Percentiles rank a stretch among this genome's conserved stretches.
phyloP scores from a whole-genome alignment of 2,113 vertebrate genomes.

The Halcyon malimbica region DNA sequence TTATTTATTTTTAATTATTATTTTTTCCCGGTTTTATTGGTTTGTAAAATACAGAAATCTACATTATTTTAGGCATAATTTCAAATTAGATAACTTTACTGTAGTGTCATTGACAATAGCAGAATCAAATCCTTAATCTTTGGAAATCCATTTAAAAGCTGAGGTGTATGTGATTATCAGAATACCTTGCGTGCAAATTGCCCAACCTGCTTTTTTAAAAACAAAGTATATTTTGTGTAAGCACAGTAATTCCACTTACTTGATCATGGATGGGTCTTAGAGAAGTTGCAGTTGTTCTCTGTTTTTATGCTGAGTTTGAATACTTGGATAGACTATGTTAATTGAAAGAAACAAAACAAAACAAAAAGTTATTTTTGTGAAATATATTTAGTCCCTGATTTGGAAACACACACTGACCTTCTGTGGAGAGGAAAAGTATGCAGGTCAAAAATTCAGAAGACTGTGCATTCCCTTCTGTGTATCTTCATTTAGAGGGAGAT shows the following conservation, averaged over 20 bases:
- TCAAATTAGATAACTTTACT: neutral
- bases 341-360: neutral
- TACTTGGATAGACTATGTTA: neutral
- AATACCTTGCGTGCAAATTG: neutral
- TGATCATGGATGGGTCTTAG: fast-evolving
- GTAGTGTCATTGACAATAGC: neutral
- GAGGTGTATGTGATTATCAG: neutral
- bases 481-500: neutral
- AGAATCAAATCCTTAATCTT: neutral
- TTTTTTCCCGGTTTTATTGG: neutral
- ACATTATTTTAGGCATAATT: neutral
- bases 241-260: neutral
- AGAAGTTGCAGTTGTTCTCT: neutral
- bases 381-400: neutral
- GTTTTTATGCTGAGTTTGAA: neutral
- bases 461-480: neutral
- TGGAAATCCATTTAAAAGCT: neutral
- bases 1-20: neutral
- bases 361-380: neutral
- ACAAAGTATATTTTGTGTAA: neutral
- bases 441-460: neutral
- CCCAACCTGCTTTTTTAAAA: neutral
- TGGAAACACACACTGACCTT: neutral
- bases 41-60: neutral
- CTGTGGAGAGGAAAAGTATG: too few species aligned